Evolutionary conservation across 1,140 invertebrate species (phyloP).

Genomic region (Wiebesia pumilae): DNA sequence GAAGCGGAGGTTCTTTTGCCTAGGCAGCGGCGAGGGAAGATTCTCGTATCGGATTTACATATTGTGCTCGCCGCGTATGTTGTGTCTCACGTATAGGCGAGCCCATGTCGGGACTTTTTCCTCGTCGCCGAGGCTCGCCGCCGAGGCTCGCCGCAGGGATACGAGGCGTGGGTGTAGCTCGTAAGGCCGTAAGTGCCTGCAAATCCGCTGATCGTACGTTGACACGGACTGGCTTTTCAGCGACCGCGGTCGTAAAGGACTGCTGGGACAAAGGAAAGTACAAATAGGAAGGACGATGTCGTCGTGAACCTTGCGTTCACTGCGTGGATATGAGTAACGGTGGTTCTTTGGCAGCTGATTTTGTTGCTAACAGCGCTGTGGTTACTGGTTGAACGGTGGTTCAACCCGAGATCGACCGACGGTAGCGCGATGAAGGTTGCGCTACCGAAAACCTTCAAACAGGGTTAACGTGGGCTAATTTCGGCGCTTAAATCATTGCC

Average conservation of each 20-base stretch:
- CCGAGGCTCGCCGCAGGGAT: neutral
- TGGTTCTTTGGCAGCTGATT: neutral
- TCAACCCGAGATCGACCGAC: neutral
- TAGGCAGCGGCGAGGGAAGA: neutral
- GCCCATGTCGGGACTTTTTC: neutral
- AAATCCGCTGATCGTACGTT: conserved; percentile 15
- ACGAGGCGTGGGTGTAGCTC: conserved; percentile 6
- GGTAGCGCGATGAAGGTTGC: no score
- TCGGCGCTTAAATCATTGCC: no score
- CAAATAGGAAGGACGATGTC: neutral
- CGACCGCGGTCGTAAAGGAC: neutral
- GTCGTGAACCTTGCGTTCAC: neutral
- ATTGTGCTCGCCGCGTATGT: neutral
- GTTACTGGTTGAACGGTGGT: neutral
- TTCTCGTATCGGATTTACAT: neutral
- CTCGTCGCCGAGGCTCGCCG: no score
- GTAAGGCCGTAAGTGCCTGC: neutral
- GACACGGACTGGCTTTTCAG: conserved; percentile 16
- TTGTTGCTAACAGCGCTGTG: neutral
- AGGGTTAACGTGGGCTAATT: no score
- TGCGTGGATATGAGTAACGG: neutral
- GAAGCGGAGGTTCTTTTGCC: conserved; percentile 12
- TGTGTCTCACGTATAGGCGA: no score
- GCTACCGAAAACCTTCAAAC: no score
- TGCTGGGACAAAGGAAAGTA: neutral